Base-by-base conservation (phyloP, 1,140 invertebrate species). In the Elymnias hypermnestra region DNA sequence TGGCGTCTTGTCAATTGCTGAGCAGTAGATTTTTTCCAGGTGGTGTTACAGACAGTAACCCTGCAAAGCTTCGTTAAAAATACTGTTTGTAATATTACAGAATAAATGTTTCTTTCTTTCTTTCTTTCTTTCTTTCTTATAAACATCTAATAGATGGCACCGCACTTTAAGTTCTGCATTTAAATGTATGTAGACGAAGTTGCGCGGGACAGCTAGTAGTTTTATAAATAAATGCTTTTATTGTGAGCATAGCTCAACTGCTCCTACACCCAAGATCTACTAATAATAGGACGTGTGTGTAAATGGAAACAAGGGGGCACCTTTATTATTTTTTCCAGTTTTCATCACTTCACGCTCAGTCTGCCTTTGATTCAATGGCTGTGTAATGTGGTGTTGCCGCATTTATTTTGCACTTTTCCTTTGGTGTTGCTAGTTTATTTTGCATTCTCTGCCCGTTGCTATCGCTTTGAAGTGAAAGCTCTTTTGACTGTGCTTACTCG, bases 401-500 rank as follows among this genome's bases (percentile, higher is more conserved):
- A 81, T 84, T 84, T 83, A 82, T 82, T 83, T 79, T 84, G 65
- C 73, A 72, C 75, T 82, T 73, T 73, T 66, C 59, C 62, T 64
- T 67, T 66, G 59, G 57, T 72, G 67, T 66, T 72, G 63, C 62
- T 53, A 63, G 71, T 82, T 75, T 79, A 79, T 82, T 82, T 78
- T 75, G 70, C 68, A 83, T 77, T 75, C 75, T 79, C 69, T 81
- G 70, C 54, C 64, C 73, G 68, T 63, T 69, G 62, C 63, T 66
- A 74, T 68, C 61, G 65, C 76, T 83, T 84, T 84, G 77, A 84
- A 78, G 70, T 79, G 58, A 78, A 78, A 81, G 72, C 68, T 69
- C 77, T 78, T 78, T 84, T 79, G 72, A 75, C 69, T 75, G 56
- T 53, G 54, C 48, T 63, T 66, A 56, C 57, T 71, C 60, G 56